Evolutionary conservation across 2,888 invertebrate genomes (phyloP).

Genomic region (Acrobasis consociella): DNA sequence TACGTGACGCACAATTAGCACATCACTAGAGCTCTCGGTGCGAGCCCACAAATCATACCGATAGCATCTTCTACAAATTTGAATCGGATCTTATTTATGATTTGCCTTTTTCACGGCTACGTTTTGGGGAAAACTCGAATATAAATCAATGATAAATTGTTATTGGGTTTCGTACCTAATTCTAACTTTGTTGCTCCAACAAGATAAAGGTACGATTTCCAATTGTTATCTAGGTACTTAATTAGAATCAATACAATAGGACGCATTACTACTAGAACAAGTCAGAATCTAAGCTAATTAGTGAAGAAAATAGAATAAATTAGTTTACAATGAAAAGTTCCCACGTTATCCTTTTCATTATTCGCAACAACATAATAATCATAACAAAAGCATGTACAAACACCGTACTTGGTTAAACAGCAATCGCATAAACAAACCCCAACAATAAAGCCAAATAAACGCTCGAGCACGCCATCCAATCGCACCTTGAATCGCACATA

Average conservation of each 20-base stretch:
- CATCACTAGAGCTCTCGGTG: slow-evolving; percentile 80
- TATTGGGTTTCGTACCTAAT: slow-evolving; percentile 71
- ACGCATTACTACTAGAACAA: slow-evolving; percentile 44
- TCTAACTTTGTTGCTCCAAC: slow-evolving; percentile 57
- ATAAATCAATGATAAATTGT: slow-evolving; percentile 79
- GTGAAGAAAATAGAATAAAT: slow-evolving; percentile 32
- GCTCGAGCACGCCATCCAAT: slow-evolving; percentile 82
- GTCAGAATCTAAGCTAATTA: slow-evolving; percentile 34
- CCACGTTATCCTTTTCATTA: slow-evolving; percentile 66
- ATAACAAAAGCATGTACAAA: slow-evolving; percentile 80
- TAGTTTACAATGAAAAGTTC: slow-evolving; percentile 48
- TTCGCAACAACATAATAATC: slow-evolving; percentile 78
- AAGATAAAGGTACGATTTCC: slow-evolving; percentile 40
- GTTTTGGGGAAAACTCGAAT: slow-evolving; percentile 78
- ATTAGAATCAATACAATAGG: slow-evolving; percentile 25
- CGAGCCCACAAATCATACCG: slow-evolving; percentile 81
- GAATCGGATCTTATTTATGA: slow-evolving; percentile 84
- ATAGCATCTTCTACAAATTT: slow-evolving; percentile 84
- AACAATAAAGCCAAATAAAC: slow-evolving; percentile 83
- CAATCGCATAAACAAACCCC: slow-evolving; percentile 83
- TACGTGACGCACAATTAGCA: slow-evolving; percentile 72
- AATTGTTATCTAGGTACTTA: slow-evolving; percentile 32
- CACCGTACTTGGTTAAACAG: slow-evolving; percentile 81
- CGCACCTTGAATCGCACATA: slow-evolving; percentile 83
- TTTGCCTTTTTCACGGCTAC: slow-evolving; percentile 82